phyloP scores from a whole-genome alignment of 1,140 invertebrate genomes.

The Macrocentrus cingulum region DNA sequence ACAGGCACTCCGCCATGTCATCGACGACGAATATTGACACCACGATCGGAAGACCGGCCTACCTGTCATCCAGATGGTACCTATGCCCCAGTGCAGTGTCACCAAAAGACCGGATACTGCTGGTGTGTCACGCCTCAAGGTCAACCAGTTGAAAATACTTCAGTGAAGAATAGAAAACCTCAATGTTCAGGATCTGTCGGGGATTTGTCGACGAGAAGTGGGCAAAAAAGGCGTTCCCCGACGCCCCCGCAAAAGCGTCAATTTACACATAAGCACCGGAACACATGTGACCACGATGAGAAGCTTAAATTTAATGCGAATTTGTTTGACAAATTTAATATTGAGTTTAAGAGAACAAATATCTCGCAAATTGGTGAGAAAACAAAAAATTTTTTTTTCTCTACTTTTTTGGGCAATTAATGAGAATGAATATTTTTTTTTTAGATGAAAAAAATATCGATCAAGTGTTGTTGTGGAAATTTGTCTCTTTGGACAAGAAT shows the following conservation, averaged over 20 bases:
- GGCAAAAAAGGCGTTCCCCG: conserved; percentile 44
- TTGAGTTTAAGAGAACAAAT: conserved; percentile 68
- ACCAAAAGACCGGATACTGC: conserved; percentile 72
- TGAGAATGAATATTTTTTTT: conserved; percentile 1
- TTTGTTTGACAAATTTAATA: conserved; percentile 78
- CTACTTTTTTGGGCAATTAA: no score
- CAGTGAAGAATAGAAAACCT: conserved; percentile 68
- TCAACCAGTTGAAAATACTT: conserved; percentile 74
- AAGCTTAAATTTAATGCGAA: conserved; percentile 79
- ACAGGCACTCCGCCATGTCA: conserved; percentile 58
- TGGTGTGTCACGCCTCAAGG: conserved; percentile 85
- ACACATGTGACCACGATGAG: conserved; percentile 70
- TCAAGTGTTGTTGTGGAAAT: conserved; percentile 83
- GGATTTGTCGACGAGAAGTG: conserved; percentile 38
- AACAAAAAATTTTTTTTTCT: no score
- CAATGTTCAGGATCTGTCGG: conserved; percentile 62
- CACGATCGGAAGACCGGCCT: conserved; percentile 54
- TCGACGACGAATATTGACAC: conserved; percentile 51
- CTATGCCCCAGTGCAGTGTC: conserved; percentile 83
- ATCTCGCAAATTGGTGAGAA: conserved; percentile 46
- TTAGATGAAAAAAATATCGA: conserved; percentile 52
- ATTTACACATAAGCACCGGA: conserved; percentile 42
- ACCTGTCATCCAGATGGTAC: conserved; percentile 78
- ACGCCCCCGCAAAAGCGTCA: conserved; percentile 48
- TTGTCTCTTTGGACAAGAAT: conserved; percentile 76